phyloP scores from a whole-genome alignment of 2,888 invertebrate species.

The Villa cingulata region DNA sequence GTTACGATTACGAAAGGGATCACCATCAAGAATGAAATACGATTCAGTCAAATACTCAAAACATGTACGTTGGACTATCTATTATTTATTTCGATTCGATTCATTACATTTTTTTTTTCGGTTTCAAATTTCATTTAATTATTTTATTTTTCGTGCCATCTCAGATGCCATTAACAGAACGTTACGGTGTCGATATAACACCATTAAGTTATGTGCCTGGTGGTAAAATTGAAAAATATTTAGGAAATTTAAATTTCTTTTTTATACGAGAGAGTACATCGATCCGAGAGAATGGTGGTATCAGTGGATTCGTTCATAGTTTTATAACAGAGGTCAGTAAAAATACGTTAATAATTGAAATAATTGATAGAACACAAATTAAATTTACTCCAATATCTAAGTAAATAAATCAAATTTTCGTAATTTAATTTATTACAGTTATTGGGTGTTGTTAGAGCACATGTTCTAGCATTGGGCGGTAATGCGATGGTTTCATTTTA shows the following conservation, averaged over 20 bases:
- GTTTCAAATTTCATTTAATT: too few relatives aligned
- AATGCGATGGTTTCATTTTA: constrained; percentile 92
- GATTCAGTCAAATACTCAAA: constrained; percentile 14
- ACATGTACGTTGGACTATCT: constrained; percentile 17
- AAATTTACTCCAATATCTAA: background rate
- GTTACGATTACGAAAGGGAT: constrained; percentile 40
- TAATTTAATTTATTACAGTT: constrained; percentile 34
- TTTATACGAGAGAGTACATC: constrained; percentile 91
- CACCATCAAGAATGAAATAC: constrained; percentile 38
- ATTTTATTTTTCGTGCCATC: too few relatives aligned
- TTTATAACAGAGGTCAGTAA: constrained; percentile 68
- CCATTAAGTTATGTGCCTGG: constrained; percentile 69
- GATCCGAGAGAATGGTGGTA: constrained; percentile 79
- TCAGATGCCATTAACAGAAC: constrained; percentile 30
- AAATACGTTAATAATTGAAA: background rate
- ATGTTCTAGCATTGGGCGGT: constrained; percentile 85
- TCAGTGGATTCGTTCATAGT: constrained; percentile 87
- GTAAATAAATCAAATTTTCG: background rate
- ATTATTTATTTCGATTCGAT: too few relatives aligned
- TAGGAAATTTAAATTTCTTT: constrained; percentile 86
- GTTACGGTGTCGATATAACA: constrained; percentile 61
- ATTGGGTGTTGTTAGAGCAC: constrained; percentile 81
- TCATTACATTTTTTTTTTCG: background rate
- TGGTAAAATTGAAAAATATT: constrained; percentile 60
- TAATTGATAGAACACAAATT: too few relatives aligned